A percentile compares a stretch with the other conserved stretches of the same genome.
phyloP scores from a whole-genome alignment of 2,797 vertebrate species.

The Falco berigora region DNA sequence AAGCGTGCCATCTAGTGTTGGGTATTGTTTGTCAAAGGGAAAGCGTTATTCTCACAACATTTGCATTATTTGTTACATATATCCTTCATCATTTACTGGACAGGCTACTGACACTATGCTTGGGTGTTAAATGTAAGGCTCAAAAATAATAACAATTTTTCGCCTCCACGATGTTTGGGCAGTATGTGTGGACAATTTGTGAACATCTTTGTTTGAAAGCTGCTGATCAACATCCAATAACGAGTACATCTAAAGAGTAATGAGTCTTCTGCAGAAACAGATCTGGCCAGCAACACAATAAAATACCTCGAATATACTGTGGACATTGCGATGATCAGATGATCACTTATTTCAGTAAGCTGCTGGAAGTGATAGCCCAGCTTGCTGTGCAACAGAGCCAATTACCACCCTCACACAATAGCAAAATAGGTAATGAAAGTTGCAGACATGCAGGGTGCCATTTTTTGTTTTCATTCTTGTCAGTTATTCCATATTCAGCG shows the following conservation, averaged over 20 bases:
- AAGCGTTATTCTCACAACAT: fast-evolving
- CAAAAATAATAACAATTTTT: neutral
- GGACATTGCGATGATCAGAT: neutral
- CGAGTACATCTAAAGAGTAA: neutral
- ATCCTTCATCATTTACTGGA: neutral
- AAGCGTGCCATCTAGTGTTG: constrained; percentile 77
- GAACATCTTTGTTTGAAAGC: neutral
- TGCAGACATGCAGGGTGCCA: neutral
- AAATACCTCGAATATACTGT: neutral
- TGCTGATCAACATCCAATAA: neutral
- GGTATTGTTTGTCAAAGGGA: neutral
- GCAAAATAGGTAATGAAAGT: neutral
- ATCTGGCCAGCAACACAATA: neutral
- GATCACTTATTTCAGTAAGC: neutral
- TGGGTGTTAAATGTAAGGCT: neutral
- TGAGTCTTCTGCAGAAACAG: neutral
- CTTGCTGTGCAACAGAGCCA: neutral
- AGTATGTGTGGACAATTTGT: neutral
- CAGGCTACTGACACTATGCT: neutral
- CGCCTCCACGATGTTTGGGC: neutral
- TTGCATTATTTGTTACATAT: neutral
- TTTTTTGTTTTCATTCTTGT: neutral
- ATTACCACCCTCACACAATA: neutral
- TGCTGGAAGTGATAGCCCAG: neutral
- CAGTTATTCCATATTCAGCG: neutral